A percentile compares a stretch with the other conserved stretches of the same genome.
Conservation (phyloP, 2,888 invertebrate species). For the Malachius bipustulatus region DNA sequence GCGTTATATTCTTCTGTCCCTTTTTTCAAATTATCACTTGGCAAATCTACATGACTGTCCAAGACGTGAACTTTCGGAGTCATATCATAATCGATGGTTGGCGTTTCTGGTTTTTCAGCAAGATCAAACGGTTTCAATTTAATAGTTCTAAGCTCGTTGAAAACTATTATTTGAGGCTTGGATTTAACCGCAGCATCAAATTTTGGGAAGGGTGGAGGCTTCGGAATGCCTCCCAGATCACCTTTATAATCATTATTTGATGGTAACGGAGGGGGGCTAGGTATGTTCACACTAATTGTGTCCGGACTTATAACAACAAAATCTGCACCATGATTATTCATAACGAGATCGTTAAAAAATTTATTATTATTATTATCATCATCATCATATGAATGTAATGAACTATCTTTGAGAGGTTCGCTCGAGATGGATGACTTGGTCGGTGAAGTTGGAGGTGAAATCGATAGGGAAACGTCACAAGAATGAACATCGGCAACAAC, state of each 20-base stretch:
- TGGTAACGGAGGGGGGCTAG: background rate
- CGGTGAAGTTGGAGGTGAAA: background rate
- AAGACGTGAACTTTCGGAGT: conserved; percentile 8
- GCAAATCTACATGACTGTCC: conserved; percentile 1
- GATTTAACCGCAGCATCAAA: too few relatives aligned
- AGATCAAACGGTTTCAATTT: too few relatives aligned
- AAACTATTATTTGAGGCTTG: too few relatives aligned
- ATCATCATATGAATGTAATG: too few relatives aligned
- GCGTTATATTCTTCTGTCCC: conserved; percentile 21
- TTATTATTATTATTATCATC: background rate
- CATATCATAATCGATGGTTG: conserved; percentile 12
- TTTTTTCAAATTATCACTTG: conserved; percentile 19
- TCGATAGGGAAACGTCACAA: background rate
- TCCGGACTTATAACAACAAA: background rate
- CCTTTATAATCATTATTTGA: background rate
- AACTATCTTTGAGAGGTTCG: background rate
- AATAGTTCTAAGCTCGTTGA: too few relatives aligned
- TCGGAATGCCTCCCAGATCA: background rate
- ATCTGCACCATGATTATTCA: background rate
- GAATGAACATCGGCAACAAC: background rate
- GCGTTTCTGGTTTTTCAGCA: conserved; percentile 8
- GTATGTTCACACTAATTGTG: too few relatives aligned
- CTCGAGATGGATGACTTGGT: background rate
- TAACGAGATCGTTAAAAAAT: background rate
- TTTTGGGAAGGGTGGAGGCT: conserved; percentile 3